Base-by-base conservation (phyloP, 2,888 invertebrate genomes). In the Gerris lacustris region DNA sequence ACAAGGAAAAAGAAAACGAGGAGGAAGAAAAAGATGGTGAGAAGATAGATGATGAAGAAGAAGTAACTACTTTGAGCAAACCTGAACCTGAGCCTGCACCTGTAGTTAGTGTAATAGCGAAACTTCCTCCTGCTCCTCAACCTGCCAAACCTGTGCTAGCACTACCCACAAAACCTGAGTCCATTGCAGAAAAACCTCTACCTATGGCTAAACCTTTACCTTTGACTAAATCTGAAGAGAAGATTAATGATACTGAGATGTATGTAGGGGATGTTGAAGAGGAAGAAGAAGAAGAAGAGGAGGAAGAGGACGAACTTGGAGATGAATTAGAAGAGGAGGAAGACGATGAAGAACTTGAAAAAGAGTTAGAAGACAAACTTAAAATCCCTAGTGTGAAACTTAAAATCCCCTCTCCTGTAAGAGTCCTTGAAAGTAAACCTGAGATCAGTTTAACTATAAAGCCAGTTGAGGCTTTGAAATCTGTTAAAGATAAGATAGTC, bases 1-100 rank as follows among this genome's bases (percentile, higher is more conserved):
- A 78, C 78, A 45, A 31, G 31, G 31, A 31, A 31, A 55, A 15
- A 11, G 55, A 15, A 55, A 15, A 55, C 1, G 55, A 55, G 55
- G 55, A 55, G 15, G 55, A 55, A 55, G 55, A 55, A 55, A 55
- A 55, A 55, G 55, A 1, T 11, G 55, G 15, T 4, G 15, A 55
- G 15, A 55, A 55, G 55, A 55, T 11, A 55, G 15, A 55, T 4
- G 31, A 31, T 31, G 31, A 31, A 31, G 31, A 31, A 31, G 31
- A 31, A 31, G 31, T 31, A 31, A 31, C 31, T 31, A 4, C 31
- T 31, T 2, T 31, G 31, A 31, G 31, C 31, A 31, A 31, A 31
- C 31, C 31, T 31, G 31, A 31, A 4, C 31, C 31, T 31, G 31
- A 31, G 31, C 31, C 31, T 31, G 31, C 31, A 31, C 31, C 31